Evolutionary conservation across 2,888 invertebrate genomes (phyloP).

Genomic region (Timema podura): DNA sequence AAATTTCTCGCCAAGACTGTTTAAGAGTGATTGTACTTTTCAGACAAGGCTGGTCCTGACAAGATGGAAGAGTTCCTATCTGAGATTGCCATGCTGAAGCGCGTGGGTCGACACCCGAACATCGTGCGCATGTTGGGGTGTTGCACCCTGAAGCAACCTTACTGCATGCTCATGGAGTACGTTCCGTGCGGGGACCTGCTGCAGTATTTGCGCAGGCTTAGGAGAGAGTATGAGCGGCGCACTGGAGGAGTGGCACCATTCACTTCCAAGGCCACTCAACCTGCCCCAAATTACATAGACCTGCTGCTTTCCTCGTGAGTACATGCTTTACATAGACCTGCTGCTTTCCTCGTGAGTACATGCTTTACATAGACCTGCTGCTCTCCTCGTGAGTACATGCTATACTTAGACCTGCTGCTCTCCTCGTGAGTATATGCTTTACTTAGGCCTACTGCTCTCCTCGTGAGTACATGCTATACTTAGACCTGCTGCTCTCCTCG

Average conservation of each 20-base stretch:
- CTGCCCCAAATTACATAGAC: slow-evolving; percentile 24
- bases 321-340: background rate
- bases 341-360: slow-evolving; percentile 11
- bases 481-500: no score
- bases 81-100: slow-evolving; percentile 75
- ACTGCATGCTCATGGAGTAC: slow-evolving; percentile 73
- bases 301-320: slow-evolving; percentile 24
- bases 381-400: background rate
- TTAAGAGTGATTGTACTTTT: slow-evolving; percentile 16
- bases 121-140: slow-evolving; percentile 72
- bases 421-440: no score
- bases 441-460: no score
- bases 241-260: slow-evolving; percentile 15
- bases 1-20: slow-evolving; percentile 31
- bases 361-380: background rate
- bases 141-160: slow-evolving; percentile 64
- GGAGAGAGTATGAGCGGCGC: slow-evolving; percentile 28
- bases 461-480: no score
- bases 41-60: slow-evolving; percentile 42
- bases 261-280: background rate
- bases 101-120: slow-evolving; percentile 70
- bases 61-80: slow-evolving; percentile 62
- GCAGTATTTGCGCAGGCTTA: slow-evolving; percentile 47
- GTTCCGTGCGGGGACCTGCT: slow-evolving; percentile 74
- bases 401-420: no score